These are phyloP conservation scores for Drosophila santomea DNA, from an alignment of 1,140 invertebrate genomes.

Conservation along the genomic window DNA sequence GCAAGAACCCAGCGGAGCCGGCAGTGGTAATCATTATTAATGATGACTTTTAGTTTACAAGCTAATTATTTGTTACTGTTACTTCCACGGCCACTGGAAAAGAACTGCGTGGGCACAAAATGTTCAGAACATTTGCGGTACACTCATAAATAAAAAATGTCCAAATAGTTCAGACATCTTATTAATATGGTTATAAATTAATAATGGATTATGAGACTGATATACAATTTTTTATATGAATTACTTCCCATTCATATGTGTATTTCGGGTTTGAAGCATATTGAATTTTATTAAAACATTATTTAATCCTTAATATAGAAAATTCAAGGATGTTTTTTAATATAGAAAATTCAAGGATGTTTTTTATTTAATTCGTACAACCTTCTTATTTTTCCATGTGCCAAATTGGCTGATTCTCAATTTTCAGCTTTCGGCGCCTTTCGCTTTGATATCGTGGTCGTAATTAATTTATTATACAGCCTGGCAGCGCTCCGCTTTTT, in stretches of 20 bases:
- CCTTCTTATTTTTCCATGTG: conserved; percentile 12
- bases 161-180: neutral
- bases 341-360: neutral
- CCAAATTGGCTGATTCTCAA: conserved; percentile 28
- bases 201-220: neutral
- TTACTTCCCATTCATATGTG: too few relatives aligned
- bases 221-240: too few relatives aligned
- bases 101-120: neutral
- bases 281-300: too few relatives aligned
- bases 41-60: conserved; percentile 84
- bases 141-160: conserved; percentile 22
- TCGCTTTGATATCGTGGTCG: conserved; percentile 70
- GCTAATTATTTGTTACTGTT: conserved; percentile 84
- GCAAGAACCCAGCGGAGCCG: conserved; percentile 33
- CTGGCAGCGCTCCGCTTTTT: conserved; percentile 48
- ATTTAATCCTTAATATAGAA: neutral
- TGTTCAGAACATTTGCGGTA: conserved; percentile 20
- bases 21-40: conserved; percentile 80
- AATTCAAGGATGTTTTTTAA: too few relatives aligned
- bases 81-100: conserved; percentile 39
- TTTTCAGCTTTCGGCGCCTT: conserved; percentile 45
- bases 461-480: conserved; percentile 80
- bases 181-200: conserved; percentile 16
- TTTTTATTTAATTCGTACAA: neutral
- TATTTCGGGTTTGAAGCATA: too few relatives aligned